Conservation (phyloP, 2,113 vertebrate species). For the Salvator merianae region DNA sequence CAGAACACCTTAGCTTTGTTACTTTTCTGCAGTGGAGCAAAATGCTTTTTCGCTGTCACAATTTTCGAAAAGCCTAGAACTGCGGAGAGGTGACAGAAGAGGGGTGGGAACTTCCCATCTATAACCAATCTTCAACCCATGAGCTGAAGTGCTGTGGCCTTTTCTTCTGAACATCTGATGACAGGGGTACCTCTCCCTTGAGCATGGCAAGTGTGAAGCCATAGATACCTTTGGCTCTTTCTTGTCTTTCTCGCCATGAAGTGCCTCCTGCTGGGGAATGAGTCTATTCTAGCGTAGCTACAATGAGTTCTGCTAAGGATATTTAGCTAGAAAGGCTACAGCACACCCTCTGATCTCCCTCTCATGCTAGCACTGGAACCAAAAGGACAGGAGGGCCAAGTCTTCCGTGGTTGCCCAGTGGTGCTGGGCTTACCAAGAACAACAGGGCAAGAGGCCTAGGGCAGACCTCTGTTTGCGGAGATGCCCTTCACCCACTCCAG, state of each 20-base stretch:
- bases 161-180: not conserved
- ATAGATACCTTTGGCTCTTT: not conserved
- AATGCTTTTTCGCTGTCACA: not conserved
- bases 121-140: not conserved
- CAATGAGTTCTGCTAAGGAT: not conserved
- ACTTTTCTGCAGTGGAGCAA: not conserved
- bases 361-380: no score
- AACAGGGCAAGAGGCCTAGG: no score
- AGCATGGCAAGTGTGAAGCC: no score
- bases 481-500: no score
- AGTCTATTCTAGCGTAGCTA: rapidly evolving
- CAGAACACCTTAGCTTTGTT: not conserved
- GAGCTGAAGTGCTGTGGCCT: not conserved
- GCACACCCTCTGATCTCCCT: not conserved
- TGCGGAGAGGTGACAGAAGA: not conserved
- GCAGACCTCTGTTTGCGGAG: no score
- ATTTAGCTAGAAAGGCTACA: not conserved
- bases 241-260: not conserved
- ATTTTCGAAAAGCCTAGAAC: not conserved
- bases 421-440: not conserved
- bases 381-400: rapidly evolving
- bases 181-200: not conserved
- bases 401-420: not conserved
- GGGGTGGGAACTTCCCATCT: not conserved
- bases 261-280: not conserved